A percentile compares a stretch with the other conserved stretches of the same genome.
Conservation (phyloP, 2,797 vertebrate genomes). For the Amblyopsis hoosieri region DNA sequence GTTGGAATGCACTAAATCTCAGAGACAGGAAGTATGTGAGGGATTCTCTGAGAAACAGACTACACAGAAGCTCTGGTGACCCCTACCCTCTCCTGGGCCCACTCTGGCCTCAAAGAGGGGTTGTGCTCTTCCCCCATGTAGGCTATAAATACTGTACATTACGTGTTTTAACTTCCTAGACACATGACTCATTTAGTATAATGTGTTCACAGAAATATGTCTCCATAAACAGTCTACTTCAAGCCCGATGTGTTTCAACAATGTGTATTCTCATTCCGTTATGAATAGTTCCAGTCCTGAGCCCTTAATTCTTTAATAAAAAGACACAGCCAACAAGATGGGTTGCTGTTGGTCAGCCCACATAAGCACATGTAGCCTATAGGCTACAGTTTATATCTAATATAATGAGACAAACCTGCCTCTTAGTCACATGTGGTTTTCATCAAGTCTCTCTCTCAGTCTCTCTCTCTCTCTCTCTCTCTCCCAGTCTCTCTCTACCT, state of each 20-base stretch:
- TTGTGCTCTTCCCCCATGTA: constrained; percentile 13
- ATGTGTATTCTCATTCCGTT: not conserved
- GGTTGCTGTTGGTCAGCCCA: too few species aligned
- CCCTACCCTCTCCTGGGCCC: constrained; percentile 37
- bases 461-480: too few species aligned
- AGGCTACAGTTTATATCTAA: too few species aligned
- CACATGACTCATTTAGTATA: constrained; percentile 16
- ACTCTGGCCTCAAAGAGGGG: constrained; percentile 24
- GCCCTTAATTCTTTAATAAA: too few species aligned
- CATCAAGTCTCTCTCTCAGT: too few species aligned
- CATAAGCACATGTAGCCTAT: too few species aligned
- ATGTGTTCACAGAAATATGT: not conserved
- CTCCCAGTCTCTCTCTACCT: too few species aligned
- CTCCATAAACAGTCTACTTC: not conserved
- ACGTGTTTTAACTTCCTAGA: constrained; percentile 17
- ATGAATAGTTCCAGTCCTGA: too few species aligned
- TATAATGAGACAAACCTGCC: too few species aligned
- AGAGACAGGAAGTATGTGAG: constrained; percentile 2
- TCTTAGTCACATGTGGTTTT: too few species aligned
- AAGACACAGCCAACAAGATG: too few species aligned
- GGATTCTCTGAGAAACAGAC: not conserved
- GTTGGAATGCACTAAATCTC: constrained; percentile 18
- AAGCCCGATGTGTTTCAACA: not conserved
- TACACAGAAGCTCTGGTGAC: constrained; percentile 46
- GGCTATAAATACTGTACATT: constrained; percentile 24